Conservation (phyloP, 2,888 invertebrate species). For the Eupithecia dodoneata region DNA sequence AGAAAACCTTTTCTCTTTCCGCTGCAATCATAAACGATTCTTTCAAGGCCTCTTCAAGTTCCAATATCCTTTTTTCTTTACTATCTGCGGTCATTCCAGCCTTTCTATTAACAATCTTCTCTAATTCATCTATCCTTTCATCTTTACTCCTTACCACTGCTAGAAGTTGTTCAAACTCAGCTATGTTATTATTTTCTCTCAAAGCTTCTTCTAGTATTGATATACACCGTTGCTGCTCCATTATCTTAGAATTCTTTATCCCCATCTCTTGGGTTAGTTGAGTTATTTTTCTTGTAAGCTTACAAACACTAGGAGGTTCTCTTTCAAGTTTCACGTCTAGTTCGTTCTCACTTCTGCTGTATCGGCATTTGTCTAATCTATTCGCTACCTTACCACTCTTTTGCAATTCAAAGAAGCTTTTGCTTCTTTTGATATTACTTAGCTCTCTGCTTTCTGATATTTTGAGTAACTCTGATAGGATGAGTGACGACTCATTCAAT, state of each 20-base stretch:
- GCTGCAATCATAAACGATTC: slow-evolving; percentile 90
- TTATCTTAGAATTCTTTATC: slow-evolving; percentile 81
- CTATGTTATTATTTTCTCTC: slow-evolving; percentile 83
- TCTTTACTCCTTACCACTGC: slow-evolving; percentile 85
- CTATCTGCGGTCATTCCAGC: slow-evolving; percentile 66
- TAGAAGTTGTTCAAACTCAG: slow-evolving; percentile 84
- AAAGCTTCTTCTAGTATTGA: slow-evolving; percentile 81
- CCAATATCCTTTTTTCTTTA: slow-evolving; percentile 86
- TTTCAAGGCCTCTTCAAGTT: slow-evolving; percentile 91
- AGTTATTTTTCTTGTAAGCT: slow-evolving; percentile 71
- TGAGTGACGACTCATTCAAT: slow-evolving; percentile 80
- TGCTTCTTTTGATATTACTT: slow-evolving; percentile 70
- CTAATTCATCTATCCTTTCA: slow-evolving; percentile 90
- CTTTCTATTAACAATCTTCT: slow-evolving; percentile 86
- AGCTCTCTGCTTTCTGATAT: slow-evolving; percentile 74
- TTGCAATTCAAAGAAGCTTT: slow-evolving; percentile 79
- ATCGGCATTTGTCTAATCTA: slow-evolving; percentile 82
- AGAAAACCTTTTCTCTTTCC: slow-evolving; percentile 86
- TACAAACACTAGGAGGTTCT: slow-evolving; percentile 62
- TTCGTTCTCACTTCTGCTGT: slow-evolving; percentile 76
- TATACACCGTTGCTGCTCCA: slow-evolving; percentile 82
- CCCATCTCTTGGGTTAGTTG: slow-evolving; percentile 76
- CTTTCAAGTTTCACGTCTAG: slow-evolving; percentile 62
- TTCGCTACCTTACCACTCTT: slow-evolving; percentile 85
- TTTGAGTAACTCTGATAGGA: slow-evolving; percentile 78